phyloP scores from a whole-genome alignment of 2,888 invertebrate species.

The Xestia rhomboidea region DNA sequence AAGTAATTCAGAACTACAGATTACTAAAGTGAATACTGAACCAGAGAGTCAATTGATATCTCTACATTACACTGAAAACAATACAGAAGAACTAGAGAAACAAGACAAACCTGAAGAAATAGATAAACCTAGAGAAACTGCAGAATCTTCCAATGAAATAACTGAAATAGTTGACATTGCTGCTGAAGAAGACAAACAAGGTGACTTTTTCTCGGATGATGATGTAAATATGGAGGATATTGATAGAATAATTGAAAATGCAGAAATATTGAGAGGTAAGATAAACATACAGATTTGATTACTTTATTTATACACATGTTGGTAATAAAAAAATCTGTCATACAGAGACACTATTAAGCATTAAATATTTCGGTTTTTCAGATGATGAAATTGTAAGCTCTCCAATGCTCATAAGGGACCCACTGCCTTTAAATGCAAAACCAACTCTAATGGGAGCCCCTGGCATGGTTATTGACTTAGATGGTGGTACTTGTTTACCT shows the following conservation, averaged over 20 bases:
- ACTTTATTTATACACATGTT: not conserved
- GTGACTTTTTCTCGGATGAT: slow-evolving; percentile 79
- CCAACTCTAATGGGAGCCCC: slow-evolving; percentile 89
- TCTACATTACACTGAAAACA: slow-evolving; percentile 60
- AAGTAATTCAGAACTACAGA: slow-evolving; percentile 31
- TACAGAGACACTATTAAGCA: not conserved
- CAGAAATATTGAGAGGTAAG: slow-evolving; percentile 78
- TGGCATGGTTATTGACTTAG: slow-evolving; percentile 87
- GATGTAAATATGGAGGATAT: slow-evolving; percentile 83
- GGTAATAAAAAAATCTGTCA: not conserved
- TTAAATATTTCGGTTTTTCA: slow-evolving; percentile 51
- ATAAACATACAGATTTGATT: not conserved
- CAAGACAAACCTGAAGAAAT: not conserved
- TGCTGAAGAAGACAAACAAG: slow-evolving; percentile 53
- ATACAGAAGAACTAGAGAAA: slow-evolving; percentile 38
- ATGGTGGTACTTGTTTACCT: slow-evolving; percentile 71
- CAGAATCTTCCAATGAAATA: slow-evolving; percentile 13
- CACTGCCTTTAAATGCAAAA: slow-evolving; percentile 70
- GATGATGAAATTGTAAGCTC: slow-evolving; percentile 69
- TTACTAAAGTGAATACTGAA: slow-evolving; percentile 42
- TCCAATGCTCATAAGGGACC: slow-evolving; percentile 71
- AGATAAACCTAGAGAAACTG: slow-evolving; percentile 8
- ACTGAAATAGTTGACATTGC: slow-evolving; percentile 62
- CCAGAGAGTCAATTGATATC: slow-evolving; percentile 63
- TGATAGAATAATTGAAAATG: slow-evolving; percentile 82